Percentiles rank a stretch among this genome's conserved stretches.
Conservation (phyloP, 1,140 invertebrate genomes). For the Formica exsecta region DNA sequence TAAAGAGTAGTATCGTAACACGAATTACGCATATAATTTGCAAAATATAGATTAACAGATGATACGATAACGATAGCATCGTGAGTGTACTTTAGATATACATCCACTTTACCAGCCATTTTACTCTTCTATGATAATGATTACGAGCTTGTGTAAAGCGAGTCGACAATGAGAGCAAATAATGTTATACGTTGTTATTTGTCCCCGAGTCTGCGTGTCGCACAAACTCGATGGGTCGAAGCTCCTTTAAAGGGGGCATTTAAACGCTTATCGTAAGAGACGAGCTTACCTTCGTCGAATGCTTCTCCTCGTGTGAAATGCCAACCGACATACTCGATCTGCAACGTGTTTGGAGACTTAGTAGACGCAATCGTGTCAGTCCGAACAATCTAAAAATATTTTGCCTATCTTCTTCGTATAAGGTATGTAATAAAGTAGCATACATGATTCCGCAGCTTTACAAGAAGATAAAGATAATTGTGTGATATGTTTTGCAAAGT, state of each 20-base stretch:
- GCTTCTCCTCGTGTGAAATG: background rate
- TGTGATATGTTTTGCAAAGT: too few relatives aligned
- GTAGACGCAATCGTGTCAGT: background rate
- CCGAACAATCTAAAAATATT: constrained; percentile 19
- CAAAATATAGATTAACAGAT: background rate
- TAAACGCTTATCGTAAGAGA: constrained; percentile 22
- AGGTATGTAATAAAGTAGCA: constrained; percentile 6
- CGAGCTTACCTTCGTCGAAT: constrained; percentile 7
- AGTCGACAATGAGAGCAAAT: constrained; percentile 27
- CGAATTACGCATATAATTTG: background rate
- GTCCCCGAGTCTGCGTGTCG: constrained; percentile 17
- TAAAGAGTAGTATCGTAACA: background rate
- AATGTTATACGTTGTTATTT: constrained; percentile 36
- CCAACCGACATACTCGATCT: background rate
- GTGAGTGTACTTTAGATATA: constrained; percentile 10
- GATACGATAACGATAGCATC: background rate
- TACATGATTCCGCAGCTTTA: background rate
- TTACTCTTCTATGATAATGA: constrained; percentile 8
- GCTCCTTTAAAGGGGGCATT: constrained; percentile 24
- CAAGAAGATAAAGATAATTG: background rate
- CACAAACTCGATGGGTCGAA: background rate
- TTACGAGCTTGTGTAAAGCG: background rate
- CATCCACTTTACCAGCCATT: background rate
- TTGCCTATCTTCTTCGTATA: background rate
- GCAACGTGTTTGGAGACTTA: background rate